These are phyloP conservation scores for Myiozetetes cayanensis DNA, from an alignment of 2,113 vertebrate genomes.

Conservation along the genomic window DNA sequence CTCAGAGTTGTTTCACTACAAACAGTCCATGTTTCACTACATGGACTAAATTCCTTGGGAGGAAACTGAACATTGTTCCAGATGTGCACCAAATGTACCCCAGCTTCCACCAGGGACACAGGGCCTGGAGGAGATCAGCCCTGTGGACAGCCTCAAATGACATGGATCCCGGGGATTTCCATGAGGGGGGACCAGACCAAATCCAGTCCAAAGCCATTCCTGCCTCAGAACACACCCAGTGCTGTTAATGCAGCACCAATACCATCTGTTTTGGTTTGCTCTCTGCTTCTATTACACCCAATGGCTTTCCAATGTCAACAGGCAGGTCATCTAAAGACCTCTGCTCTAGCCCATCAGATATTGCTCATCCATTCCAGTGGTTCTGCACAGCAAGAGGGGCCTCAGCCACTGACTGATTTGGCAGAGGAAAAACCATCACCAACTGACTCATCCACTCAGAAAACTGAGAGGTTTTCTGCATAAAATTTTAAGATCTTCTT, in stretches of 20 bases:
- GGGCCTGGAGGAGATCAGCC: neutral
- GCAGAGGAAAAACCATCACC: neutral
- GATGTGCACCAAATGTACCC: neutral
- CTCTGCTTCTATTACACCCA: neutral
- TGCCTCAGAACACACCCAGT: neutral
- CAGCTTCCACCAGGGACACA: neutral
- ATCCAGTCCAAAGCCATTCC: neutral
- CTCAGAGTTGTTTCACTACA: neutral
- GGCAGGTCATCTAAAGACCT: neutral
- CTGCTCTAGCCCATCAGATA: neutral
- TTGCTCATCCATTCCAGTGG: neutral
- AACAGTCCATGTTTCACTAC: too few relatives aligned
- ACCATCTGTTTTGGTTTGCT: neutral
- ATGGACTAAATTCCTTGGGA: neutral
- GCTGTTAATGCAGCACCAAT: neutral
- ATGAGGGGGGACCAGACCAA: neutral
- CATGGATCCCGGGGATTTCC: neutral
- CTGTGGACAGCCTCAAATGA: neutral
- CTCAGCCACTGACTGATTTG: neutral
- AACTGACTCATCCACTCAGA: neutral
- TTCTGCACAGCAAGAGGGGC: neutral
- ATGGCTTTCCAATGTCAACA: fast-evolving
- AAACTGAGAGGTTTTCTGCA: neutral
- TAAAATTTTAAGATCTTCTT: neutral
- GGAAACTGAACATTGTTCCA: neutral